phyloP scores from a whole-genome alignment of 2,797 vertebrate species.

The Chaetophractus vellerosus region DNA sequence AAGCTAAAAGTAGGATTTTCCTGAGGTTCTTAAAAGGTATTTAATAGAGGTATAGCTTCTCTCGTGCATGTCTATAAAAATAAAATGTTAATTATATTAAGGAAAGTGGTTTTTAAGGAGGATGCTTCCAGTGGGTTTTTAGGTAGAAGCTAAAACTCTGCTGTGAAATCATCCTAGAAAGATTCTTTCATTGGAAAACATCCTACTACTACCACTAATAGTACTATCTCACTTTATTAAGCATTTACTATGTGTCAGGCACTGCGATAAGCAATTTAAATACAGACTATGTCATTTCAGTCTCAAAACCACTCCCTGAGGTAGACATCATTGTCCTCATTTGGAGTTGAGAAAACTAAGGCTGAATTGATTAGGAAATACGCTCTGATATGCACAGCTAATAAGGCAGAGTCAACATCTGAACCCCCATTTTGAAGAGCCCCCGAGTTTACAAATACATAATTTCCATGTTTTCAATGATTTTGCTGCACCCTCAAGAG shows the following conservation, averaged over 20 bases:
- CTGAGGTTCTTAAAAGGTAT: slow-evolving; percentile 6
- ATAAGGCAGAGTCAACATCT: neutral
- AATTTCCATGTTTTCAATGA: neutral
- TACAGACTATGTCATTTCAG: neutral
- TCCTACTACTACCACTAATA: neutral
- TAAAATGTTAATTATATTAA: slow-evolving; percentile 1
- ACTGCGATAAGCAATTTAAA: neutral
- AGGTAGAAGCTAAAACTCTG: neutral
- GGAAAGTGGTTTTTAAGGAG: slow-evolving; percentile 25
- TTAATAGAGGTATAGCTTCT: neutral
- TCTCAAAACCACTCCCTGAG: neutral
- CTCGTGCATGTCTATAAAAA: neutral
- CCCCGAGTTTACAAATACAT: neutral
- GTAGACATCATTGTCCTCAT: neutral
- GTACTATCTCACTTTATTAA: neutral
- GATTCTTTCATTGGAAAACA: neutral
- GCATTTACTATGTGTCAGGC: neutral
- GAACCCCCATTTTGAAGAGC: neutral
- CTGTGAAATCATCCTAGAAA: slow-evolving; percentile 11
- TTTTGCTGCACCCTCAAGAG: neutral
- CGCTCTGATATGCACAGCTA: neutral
- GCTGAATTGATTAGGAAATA: neutral
- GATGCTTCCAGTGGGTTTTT: neutral
- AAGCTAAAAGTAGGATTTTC: neutral
- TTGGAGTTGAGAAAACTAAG: slow-evolving; percentile 51